These are phyloP conservation scores for Pteropus alecto DNA, from an alignment of 2,113 vertebrate genomes.

Conservation along the genomic window DNA sequence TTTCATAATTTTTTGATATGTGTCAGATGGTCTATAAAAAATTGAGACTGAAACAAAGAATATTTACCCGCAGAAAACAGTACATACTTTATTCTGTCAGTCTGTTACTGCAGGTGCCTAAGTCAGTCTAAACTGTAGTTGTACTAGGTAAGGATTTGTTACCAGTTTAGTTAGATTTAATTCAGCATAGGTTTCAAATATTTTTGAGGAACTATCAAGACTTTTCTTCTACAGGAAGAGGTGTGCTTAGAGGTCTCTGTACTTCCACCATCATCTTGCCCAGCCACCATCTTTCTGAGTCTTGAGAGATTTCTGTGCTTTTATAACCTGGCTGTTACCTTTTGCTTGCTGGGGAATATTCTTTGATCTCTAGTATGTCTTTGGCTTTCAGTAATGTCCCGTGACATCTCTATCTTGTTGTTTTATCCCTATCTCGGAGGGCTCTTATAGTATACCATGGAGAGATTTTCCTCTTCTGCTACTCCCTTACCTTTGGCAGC, in stretches of 20 bases:
- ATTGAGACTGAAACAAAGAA: not conserved
- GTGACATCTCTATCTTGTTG: not conserved
- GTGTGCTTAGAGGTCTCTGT: not conserved
- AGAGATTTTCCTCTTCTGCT: not conserved
- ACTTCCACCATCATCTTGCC: not conserved
- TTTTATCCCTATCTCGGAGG: not conserved
- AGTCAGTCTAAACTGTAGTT: not conserved
- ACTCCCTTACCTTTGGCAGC: not conserved
- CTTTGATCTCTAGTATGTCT: not conserved
- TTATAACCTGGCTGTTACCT: not conserved
- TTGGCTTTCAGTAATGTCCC: not conserved
- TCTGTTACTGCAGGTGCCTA: not conserved
- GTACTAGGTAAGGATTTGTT: not conserved
- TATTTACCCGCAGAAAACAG: not conserved
- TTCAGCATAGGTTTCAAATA: not conserved
- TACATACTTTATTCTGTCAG: not conserved
- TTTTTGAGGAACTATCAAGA: not conserved
- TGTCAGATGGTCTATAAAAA: not conserved
- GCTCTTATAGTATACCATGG: not conserved
- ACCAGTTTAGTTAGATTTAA: not conserved
- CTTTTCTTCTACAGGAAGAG: not conserved
- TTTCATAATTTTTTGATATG: not conserved
- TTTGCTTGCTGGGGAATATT: not conserved
- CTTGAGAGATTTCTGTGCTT: not conserved
- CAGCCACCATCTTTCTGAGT: not conserved